These are phyloP conservation scores for Hipposideros larvatus DNA, from an alignment of 2,797 vertebrate genomes.

Conservation along the genomic window DNA sequence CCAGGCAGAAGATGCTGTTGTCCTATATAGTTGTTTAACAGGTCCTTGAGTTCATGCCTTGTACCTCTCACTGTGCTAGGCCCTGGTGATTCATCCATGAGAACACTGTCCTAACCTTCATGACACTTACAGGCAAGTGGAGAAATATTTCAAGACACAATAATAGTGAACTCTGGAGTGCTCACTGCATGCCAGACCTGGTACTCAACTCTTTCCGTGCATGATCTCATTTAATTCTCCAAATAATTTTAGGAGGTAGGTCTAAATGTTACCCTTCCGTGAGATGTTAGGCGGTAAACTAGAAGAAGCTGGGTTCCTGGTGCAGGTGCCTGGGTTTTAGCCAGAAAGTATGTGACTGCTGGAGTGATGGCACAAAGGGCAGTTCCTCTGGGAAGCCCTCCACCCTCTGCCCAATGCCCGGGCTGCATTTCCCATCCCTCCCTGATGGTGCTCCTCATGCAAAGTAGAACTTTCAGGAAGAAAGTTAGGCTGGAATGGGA, in stretches of 20 bases:
- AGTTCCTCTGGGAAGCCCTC: not conserved
- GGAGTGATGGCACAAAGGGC: not conserved
- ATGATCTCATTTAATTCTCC: not conserved
- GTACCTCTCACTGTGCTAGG: not conserved
- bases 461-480: not conserved
- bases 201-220: no score
- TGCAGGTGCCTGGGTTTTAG: not conserved
- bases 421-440: rapidly evolving
- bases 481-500: not conserved
- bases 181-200: not conserved
- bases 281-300: not conserved
- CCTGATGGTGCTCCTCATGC: not conserved
- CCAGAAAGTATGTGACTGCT: not conserved
- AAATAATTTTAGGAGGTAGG: not conserved
- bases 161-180: not conserved
- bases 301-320: not conserved
- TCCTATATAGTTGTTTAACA: not conserved
- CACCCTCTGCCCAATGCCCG: not conserved
- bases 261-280: not conserved
- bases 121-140: not conserved
- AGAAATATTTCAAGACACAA: not conserved
- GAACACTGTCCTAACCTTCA: not conserved
- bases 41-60: not conserved
- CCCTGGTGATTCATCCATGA: not conserved
- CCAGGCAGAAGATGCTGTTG: not conserved